Evolutionary conservation across 2,113 vertebrate species (phyloP).

Genomic region (Percina caprodes): DNA sequence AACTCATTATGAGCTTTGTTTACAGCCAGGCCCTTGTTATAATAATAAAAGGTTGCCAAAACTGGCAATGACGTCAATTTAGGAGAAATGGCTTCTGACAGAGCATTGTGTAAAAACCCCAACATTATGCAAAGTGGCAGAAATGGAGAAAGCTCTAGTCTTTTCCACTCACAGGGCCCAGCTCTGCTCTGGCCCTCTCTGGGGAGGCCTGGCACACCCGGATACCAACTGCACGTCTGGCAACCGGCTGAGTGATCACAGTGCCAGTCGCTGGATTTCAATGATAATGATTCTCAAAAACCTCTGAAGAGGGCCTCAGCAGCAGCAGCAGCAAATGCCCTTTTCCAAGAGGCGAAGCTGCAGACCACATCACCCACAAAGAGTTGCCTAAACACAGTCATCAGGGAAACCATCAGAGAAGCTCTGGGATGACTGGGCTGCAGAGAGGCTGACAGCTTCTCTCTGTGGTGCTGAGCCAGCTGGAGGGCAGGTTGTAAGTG

Average conservation of each 20-base stretch:
- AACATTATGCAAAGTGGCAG: slow-evolving; percentile 19
- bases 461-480: slow-evolving; percentile 67
- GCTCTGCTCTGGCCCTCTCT: slow-evolving; percentile 11
- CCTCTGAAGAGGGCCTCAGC: background rate
- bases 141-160: slow-evolving; percentile 1
- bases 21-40: background rate
- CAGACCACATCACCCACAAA: slow-evolving; percentile 48
- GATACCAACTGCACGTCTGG: slow-evolving; percentile 36
- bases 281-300: slow-evolving; percentile 32
- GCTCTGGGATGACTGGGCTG: slow-evolving; percentile 44
- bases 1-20: slow-evolving; percentile 11
- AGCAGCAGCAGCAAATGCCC: background rate
- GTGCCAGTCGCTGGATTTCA: slow-evolving; percentile 48
- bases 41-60: background rate
- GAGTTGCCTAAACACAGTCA: slow-evolving; percentile 45
- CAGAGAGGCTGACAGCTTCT: slow-evolving; percentile 30
- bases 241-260: slow-evolving; percentile 32
- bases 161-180: slow-evolving; percentile 12
- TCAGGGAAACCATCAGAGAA: slow-evolving; percentile 46
- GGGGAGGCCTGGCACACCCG: slow-evolving; percentile 37
- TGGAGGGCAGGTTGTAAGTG: slow-evolving; percentile 52
- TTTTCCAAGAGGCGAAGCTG: slow-evolving; percentile 29
- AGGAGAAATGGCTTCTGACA: slow-evolving; percentile 8
- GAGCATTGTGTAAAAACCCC: background rate
- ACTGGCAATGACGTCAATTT: slow-evolving; percentile 6